Base-by-base conservation (phyloP, 30 jellyfish, hydroid and myxozoan species). In the Aurelia sp. region DNA sequence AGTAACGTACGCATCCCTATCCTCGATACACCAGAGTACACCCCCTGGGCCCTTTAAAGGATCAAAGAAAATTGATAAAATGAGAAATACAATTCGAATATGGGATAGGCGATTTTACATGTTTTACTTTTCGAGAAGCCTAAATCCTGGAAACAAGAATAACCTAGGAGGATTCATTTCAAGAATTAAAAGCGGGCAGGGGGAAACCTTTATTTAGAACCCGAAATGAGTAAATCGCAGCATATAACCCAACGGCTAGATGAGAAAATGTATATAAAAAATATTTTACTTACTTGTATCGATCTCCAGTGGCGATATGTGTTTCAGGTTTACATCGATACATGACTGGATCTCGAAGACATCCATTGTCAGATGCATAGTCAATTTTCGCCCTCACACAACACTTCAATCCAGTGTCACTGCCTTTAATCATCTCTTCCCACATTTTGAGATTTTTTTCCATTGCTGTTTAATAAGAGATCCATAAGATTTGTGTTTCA, bases 301-400 rank as follows among this genome's bases (percentile, higher is more conserved):
- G 82, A 51, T 86, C 65, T n/a, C 98, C 98, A 72, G 97, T 89
- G 48, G 67, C 89, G 20, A 90, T 76, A 81, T 95, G 99, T 15
- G 91, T 89, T 55, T 95, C 99, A 17, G 51, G 65, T 31, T 96
- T 74, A 61, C 98, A 95, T 74, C 99, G 67, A 72, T 95, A 95
- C 71, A 95, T 47, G 41, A 91, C 97, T 21, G 99, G 99, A 80
- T 95, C 99, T 50, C 99, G 84, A 50, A 95, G 64, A 58, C 99
- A 95, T 19, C 99, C 99, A 75, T 95, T 95, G 72, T 89, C 98
- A 13, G 97, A 85, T 20, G 81, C 83, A 73, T 89, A 90, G 53
- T 95, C 99, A 55, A 95, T 81, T 59, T 87, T 95, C 5, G 94
- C 99, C 19, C 99, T 86, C 50, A 95, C 66, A 81, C 99, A 95